Conservation (phyloP, 2,113 vertebrate species). For the Hydrolagus affinis region DNA sequence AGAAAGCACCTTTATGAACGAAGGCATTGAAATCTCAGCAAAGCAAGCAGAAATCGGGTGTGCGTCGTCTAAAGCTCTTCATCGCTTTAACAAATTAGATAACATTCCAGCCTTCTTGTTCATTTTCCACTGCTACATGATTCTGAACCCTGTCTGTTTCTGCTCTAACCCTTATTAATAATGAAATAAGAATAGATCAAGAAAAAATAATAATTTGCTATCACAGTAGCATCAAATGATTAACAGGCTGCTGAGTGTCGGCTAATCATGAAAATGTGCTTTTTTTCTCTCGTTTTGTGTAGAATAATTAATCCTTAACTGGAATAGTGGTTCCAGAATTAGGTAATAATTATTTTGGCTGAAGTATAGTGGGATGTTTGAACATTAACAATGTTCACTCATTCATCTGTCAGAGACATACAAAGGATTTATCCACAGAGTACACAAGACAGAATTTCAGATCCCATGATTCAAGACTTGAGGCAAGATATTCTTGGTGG, state of each 20-base stretch:
- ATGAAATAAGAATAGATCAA: conserved; percentile 3
- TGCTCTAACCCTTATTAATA: conserved; percentile 15
- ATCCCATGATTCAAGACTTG: background rate
- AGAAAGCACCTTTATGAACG: background rate
- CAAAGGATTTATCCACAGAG: background rate
- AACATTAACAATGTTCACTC: background rate
- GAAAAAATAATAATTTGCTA: conserved; percentile 27
- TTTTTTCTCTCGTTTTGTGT: background rate
- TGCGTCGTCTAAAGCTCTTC: background rate
- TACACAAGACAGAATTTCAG: background rate
- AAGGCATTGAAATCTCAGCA: background rate
- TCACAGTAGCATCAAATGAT: conserved; percentile 24
- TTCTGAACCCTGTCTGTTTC: conserved; percentile 7
- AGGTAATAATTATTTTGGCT: conserved; percentile 22
- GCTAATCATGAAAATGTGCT: conserved; percentile 2
- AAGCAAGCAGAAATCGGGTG: background rate
- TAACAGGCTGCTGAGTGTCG: background rate
- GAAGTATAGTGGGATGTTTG: background rate
- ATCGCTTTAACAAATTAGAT: background rate
- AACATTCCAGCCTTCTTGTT: conserved; percentile 5
- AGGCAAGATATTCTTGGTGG: background rate
- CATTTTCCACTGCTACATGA: conserved; percentile 15
- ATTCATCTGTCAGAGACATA: background rate
- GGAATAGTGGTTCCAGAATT: background rate
- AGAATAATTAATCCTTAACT: background rate